These are phyloP conservation scores for Danio rerio DNA, from an alignment of 2,113 vertebrate genomes.

Conservation along the genomic window GRCz12tu NC_133198.1:30816001-30816500, in stretches of 20 bases:
- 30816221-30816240: neutral
- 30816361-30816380: slow-evolving; percentile 75
- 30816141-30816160: slow-evolving; percentile 1
- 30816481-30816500: neutral
- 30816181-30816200: neutral
- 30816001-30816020: neutral
- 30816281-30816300: slow-evolving; percentile 61
- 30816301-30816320: slow-evolving; percentile 51
- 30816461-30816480: slow-evolving; percentile 13
- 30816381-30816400: slow-evolving; percentile 70
- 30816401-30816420: slow-evolving; percentile 61
- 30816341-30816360: slow-evolving; percentile 57
- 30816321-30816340: slow-evolving; percentile 23
- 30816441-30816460: slow-evolving; percentile 44
- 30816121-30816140: neutral
- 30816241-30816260: slow-evolving; percentile 42
- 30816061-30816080: neutral
- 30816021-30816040: no score
- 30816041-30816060: neutral
- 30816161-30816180: neutral
- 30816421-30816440: slow-evolving; percentile 61
- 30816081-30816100: neutral
- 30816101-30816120: neutral
- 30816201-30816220: neutral
- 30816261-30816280: slow-evolving; percentile 47